These are phyloP conservation scores for Cryptocephalus moraei DNA, from an alignment of 2,888 invertebrate genomes.

Conservation along the genomic window DNA sequence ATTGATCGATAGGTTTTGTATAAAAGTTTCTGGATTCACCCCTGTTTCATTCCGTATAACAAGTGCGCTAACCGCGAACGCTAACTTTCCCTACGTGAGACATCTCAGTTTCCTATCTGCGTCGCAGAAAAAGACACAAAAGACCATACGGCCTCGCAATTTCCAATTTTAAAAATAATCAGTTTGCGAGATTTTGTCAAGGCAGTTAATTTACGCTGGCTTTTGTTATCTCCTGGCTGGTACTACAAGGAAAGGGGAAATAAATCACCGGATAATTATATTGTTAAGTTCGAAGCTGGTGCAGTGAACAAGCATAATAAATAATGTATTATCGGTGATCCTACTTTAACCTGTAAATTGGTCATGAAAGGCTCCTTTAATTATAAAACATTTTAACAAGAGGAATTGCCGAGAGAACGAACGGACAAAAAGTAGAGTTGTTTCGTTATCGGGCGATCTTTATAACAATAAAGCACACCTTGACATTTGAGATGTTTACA, in stretches of 20 bases:
- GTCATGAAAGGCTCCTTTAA: not conserved
- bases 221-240: not conserved
- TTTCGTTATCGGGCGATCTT: no score
- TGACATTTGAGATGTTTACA: no score
- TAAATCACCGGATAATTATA: constrained; percentile 3
- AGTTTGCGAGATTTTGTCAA: constrained; percentile 10
- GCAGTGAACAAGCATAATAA: constrained; percentile 1
- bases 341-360: constrained; percentile 1
- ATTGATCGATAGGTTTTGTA: no score
- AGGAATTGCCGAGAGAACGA: not conserved
- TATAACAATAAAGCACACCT: no score
- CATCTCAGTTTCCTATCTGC: no score
- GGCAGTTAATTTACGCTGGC: constrained; percentile 1
- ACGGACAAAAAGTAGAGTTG: no score
- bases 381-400: not conserved
- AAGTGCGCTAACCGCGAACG: no score
- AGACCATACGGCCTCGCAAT: no score
- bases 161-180: not conserved
- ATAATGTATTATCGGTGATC: constrained; percentile 3
- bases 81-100: no score
- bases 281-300: constrained; percentile 2
- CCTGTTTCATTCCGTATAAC: no score
- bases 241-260: not conserved
- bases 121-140: no score
- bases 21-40: no score